Evolutionary conservation across 2,888 invertebrate genomes (phyloP).

Genomic region (Tineola bisselliella): DNA sequence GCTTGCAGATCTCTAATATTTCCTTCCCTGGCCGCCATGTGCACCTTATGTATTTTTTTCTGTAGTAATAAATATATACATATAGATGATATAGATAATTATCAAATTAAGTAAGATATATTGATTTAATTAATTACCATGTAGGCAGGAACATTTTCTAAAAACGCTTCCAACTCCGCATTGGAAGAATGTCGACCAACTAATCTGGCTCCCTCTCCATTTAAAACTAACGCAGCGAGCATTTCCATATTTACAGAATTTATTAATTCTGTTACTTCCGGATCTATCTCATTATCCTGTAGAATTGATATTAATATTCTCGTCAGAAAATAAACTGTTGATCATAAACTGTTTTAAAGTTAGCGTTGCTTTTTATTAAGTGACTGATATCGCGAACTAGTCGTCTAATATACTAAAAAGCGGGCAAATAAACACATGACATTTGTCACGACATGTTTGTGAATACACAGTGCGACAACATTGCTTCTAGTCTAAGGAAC

Average conservation of each 20-base stretch:
- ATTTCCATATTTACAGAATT: constrained; percentile 87
- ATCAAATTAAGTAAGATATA: no score
- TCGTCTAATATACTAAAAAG: constrained; percentile 11
- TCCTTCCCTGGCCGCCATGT: constrained; percentile 85
- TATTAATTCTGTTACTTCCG: constrained; percentile 73
- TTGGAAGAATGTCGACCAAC: constrained; percentile 76
- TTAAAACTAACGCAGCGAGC: constrained; percentile 86
- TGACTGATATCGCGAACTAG: constrained; percentile 37
- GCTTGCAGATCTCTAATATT: constrained; percentile 85
- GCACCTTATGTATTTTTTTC: constrained; percentile 91
- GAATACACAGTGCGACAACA: constrained; percentile 54
- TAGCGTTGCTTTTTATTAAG: constrained; percentile 12
- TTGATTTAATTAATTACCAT: constrained; percentile 70
- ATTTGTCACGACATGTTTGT: constrained; percentile 54
- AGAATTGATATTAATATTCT: constrained; percentile 18
- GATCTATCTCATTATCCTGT: constrained; percentile 67
- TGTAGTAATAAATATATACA: constrained; percentile 31
- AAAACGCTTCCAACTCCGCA: constrained; percentile 84
- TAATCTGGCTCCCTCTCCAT: constrained; percentile 85
- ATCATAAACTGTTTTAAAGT: constrained; percentile 6
- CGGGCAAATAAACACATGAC: constrained; percentile 59
- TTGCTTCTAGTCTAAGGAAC: constrained; percentile 55
- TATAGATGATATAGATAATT: neutral
- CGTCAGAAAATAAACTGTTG: constrained; percentile 12
- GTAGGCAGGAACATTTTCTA: constrained; percentile 86